Conservation (phyloP, 2,113 vertebrate genomes). For the Orycteropus afer region DNA sequence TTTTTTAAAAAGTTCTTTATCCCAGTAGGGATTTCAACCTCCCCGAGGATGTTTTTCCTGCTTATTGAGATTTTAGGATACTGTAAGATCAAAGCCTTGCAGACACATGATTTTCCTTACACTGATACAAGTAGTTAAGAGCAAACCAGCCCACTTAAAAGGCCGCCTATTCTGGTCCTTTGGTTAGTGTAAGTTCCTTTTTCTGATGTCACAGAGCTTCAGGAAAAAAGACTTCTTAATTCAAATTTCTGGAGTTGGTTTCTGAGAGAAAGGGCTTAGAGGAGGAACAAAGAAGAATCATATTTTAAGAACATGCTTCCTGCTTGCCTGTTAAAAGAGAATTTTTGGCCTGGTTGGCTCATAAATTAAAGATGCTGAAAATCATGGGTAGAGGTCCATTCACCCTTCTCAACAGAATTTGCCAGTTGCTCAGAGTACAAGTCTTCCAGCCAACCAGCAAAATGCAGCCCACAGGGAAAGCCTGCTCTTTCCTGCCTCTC, state of each 20-base stretch:
- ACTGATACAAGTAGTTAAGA: not conserved
- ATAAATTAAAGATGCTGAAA: not conserved
- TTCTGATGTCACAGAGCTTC: not conserved
- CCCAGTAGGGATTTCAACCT: not conserved
- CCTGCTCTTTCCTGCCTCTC: not conserved
- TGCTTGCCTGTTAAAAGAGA: not conserved
- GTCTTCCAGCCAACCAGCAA: not conserved
- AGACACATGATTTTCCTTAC: not conserved
- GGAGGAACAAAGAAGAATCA: not conserved
- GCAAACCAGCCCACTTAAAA: not conserved
- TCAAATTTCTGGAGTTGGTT: conserved; percentile 46
- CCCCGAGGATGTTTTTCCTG: not conserved
- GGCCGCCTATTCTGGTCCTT: not conserved
- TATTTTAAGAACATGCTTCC: not conserved
- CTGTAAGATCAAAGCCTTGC: not conserved
- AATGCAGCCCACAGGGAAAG: not conserved
- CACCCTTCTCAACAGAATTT: not conserved
- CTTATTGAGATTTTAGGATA: not conserved
- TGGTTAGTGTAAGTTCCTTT: not conserved
- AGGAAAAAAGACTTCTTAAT: not conserved
- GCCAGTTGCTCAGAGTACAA: not conserved
- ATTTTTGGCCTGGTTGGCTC: not conserved
- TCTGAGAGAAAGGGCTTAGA: not conserved
- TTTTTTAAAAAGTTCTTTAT: not conserved
- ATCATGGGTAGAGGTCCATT: not conserved